phyloP scores from a whole-genome alignment of 1,140 invertebrate species.

The Tetramorium simillimum region DNA sequence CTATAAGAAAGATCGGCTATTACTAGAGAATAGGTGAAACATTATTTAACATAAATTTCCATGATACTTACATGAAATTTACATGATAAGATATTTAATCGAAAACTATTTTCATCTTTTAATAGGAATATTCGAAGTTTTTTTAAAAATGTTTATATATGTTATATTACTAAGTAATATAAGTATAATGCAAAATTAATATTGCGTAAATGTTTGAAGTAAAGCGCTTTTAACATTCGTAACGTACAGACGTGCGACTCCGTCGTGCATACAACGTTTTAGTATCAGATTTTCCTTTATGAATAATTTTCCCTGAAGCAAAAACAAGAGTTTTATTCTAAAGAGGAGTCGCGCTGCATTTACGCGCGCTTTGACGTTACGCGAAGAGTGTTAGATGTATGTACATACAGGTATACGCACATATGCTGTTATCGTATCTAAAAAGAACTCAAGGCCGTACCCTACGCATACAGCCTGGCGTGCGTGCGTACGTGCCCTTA shows the following conservation, averaged over 20 bases:
- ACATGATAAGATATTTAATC: neutral
- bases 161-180: neutral
- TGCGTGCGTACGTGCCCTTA: constrained; percentile 38
- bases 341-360: constrained; percentile 5
- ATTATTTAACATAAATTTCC: constrained; percentile 3
- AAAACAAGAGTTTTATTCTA: constrained; percentile 1
- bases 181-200: neutral
- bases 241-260: neutral
- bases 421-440: neutral
- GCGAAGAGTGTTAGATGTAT: neutral
- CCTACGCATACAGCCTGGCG: neutral
- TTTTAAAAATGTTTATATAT: neutral
- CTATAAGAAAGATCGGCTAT: constrained; percentile 1
- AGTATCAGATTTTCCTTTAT: neutral
- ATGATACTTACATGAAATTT: no score
- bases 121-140: neutral
- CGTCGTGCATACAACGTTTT: neutral
- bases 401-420: neutral
- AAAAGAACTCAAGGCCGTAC: constrained; percentile 23
- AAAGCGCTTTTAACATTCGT: neutral
- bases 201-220: neutral
- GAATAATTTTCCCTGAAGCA: neutral
- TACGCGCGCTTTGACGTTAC: neutral
- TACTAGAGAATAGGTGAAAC: neutral
- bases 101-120: neutral